These are phyloP conservation scores for Acronicta alni DNA, from an alignment of 2,888 invertebrate species.

Conservation along the genomic window DNA sequence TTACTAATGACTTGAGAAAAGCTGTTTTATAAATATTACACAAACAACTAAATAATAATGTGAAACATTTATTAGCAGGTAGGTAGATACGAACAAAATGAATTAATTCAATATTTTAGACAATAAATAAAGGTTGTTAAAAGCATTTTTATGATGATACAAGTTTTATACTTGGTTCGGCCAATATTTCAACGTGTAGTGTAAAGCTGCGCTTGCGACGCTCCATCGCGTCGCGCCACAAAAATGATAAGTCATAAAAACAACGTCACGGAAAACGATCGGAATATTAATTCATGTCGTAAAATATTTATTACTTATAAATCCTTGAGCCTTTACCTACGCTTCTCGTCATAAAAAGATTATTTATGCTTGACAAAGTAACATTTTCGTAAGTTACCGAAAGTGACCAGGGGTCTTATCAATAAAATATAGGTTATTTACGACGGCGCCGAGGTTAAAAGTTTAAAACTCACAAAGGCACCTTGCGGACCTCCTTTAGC, in stretches of 20 bases:
- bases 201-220: conserved; percentile 72
- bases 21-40: conserved; percentile 31
- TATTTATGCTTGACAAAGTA: conserved; percentile 89
- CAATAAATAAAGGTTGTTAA: conserved; percentile 82
- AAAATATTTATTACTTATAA: conserved; percentile 89
- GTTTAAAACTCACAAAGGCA: conserved; percentile 64
- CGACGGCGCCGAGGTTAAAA: conserved; percentile 78
- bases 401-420: conserved; percentile 83
- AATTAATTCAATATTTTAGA: conserved; percentile 80
- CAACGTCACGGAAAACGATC: conserved; percentile 88
- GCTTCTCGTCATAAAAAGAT: conserved; percentile 89
- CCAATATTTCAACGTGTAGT: conserved; percentile 78
- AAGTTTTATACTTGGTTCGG: conserved; percentile 81
- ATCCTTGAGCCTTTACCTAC: conserved; percentile 89
- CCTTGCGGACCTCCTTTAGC: conserved; percentile 59
- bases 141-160: conserved; percentile 83
- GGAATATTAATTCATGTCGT: conserved; percentile 89
- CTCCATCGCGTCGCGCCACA: conserved; percentile 81
- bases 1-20: conserved; percentile 43
- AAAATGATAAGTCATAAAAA: conserved; percentile 89
- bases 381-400: conserved; percentile 87
- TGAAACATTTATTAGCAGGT: conserved; percentile 61
- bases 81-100: conserved; percentile 64
- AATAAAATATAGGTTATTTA: conserved; percentile 86
- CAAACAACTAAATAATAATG: conserved; percentile 55